Conservation (phyloP, 2,888 invertebrate species). For the Calameuta filiformis region DNA sequence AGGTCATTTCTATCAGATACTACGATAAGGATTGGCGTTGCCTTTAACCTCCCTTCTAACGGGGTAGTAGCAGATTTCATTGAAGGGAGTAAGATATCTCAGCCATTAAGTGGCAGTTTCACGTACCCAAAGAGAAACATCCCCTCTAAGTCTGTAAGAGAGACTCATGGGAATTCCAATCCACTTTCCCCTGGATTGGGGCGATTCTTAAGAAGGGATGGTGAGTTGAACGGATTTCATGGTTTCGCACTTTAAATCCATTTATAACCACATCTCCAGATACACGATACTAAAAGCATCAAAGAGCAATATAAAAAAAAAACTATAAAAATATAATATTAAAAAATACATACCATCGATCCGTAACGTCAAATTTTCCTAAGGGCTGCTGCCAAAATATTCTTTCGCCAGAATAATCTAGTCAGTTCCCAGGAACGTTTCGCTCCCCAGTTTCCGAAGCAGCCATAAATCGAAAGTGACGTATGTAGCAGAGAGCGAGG, state of each 20-base stretch:
- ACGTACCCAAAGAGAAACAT: slow-evolving; percentile 27
- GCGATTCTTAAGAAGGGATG: background rate
- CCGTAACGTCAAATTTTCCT: background rate
- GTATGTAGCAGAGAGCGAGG: background rate
- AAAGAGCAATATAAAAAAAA: background rate
- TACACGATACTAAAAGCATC: background rate
- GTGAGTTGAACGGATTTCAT: background rate
- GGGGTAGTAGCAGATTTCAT: slow-evolving; percentile 31
- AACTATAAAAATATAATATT: background rate
- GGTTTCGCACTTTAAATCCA: background rate
- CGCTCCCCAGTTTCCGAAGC: background rate
- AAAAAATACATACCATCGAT: background rate
- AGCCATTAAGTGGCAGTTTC: slow-evolving; percentile 38
- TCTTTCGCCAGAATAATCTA: background rate
- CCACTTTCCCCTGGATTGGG: background rate
- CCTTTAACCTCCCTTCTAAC: slow-evolving; percentile 25
- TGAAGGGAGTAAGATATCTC: slow-evolving; percentile 28
- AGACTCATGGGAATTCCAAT: slow-evolving; percentile 14
- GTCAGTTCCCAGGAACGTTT: background rate
- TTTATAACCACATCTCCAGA: background rate
- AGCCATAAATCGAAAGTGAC: background rate
- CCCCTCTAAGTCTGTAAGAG: slow-evolving; percentile 34
- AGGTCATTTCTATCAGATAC: background rate
- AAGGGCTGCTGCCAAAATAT: background rate
- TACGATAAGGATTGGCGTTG: background rate